Base-by-base conservation (phyloP, 2,113 vertebrate species). In the Oenanthe oenanthe region DNA sequence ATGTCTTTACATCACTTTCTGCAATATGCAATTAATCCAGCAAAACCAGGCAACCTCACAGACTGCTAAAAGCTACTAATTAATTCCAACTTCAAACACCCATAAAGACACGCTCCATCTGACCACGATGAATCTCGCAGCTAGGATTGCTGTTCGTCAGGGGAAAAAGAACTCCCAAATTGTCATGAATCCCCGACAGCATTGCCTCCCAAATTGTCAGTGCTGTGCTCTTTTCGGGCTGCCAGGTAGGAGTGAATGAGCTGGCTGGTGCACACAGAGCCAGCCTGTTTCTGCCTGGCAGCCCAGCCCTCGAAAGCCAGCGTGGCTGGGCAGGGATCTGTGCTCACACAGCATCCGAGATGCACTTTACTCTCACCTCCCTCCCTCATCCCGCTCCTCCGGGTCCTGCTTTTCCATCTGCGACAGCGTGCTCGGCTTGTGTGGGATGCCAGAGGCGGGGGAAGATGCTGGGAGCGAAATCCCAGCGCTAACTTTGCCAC, bases 51-150 rank as follows among this genome's bases (percentile, higher is more conserved):
- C 75, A 77, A 57, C 58, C 89, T 94, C 65, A 79, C 45, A 89
- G 85, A 47, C 62, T 5, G 12, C 79, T 92, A 51, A 82, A 82
- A 85, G 21, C 56, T 81, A 66, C 67, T 85, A 77, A 84, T 93
- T 94, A 78, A 76, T 86, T 80, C 50, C 38, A 74, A 42, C 87
- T 87, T 93, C 86, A 86, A 87, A 89, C 42, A 79, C 62, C 40
- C 42, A 7, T 70, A 71, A 89, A 90, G 73, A 45, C 58, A 21
- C 25, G 8, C 60, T 86, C 29, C 24, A 38, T 83, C 9, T 10
- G 79, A 81, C 87, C 61, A 48, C 3, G 1, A 70, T 67, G 89
- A 72, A 85, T 32, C 66, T 60, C 51, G 50, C 13, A 73, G 28
- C 36, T 36, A 66, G 29, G 12, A 10, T 12, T 74, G 57, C 61